phyloP scores from a whole-genome alignment of 1,140 invertebrate species.

The Microplitis demolitor region DNA sequence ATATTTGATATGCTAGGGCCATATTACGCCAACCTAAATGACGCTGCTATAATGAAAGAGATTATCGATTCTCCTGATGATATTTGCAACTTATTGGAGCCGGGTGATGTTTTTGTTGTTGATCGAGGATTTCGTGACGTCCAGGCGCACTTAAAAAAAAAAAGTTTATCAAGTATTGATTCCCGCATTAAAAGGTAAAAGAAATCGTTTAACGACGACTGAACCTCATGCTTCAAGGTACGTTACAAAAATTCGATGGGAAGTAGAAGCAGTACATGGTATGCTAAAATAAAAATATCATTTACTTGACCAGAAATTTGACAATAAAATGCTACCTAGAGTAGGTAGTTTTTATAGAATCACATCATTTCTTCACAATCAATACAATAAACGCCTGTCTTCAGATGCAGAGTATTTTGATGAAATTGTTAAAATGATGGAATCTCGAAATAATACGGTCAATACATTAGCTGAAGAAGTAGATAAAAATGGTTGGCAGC shows the following conservation, averaged over 20 bases:
- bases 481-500: constrained; percentile 23
- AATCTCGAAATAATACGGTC: too few relatives aligned
- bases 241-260: constrained; percentile 39
- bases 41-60: too few relatives aligned
- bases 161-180: neutral
- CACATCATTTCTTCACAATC: constrained; percentile 35
- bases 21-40: too few relatives aligned
- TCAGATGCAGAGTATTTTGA: constrained; percentile 25
- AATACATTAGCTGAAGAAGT: constrained; percentile 32
- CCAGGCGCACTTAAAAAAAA: constrained; percentile 16
- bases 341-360: constrained; percentile 27
- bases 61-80: neutral
- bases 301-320: constrained; percentile 29
- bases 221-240: constrained; percentile 40
- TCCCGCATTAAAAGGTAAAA: constrained; percentile 17
- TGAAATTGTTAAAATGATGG: constrained; percentile 6
- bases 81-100: neutral
- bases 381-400: constrained; percentile 31
- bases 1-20: too few relatives aligned
- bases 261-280: constrained; percentile 44
- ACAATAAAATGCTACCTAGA: constrained; percentile 31
- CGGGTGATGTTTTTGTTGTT: neutral
- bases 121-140: constrained; percentile 27
- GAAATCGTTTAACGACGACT: constrained; percentile 18
- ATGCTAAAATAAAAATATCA: constrained; percentile 33